phyloP scores from a whole-genome alignment of 1,140 invertebrate genomes.

The Pseudomyrmex concolor region DNA sequence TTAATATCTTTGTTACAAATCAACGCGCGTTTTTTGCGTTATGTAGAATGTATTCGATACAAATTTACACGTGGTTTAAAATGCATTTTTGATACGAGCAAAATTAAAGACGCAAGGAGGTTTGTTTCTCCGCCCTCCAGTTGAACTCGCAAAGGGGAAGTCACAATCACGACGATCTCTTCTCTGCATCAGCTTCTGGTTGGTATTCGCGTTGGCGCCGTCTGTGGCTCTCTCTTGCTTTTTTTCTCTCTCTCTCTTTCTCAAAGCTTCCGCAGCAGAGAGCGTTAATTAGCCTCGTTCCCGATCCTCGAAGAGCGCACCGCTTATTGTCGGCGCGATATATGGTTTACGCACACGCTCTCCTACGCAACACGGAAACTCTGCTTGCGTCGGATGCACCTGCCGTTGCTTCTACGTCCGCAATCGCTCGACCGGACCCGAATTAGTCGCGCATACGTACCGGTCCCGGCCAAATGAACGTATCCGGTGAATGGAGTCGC shows the following conservation, averaged over 20 bases:
- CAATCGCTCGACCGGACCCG: background rate
- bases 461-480: background rate
- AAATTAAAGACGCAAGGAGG: background rate
- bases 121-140: background rate
- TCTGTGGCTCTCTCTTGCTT: slow-evolving; percentile 57
- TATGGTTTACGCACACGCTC: background rate
- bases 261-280: background rate
- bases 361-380: background rate
- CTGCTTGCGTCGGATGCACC: background rate
- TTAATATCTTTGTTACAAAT: too few relatives aligned
- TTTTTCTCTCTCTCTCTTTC: background rate
- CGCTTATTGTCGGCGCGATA: background rate
- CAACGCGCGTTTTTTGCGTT: background rate
- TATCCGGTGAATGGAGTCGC: slow-evolving; percentile 43
- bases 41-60: background rate
- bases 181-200: background rate
- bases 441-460: slow-evolving; percentile 4
- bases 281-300: slow-evolving; percentile 70
- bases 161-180: background rate
- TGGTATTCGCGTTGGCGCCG: slow-evolving; percentile 62
- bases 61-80: background rate
- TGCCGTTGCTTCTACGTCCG: background rate
- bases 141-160: slow-evolving; percentile 26
- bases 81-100: too few relatives aligned
- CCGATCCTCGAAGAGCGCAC: slow-evolving; percentile 44